Evolutionary conservation across 1,140 invertebrate genomes (phyloP), one percentile per base, ranked within the genome.

Genomic region (Archivesica marissinica): DNA sequence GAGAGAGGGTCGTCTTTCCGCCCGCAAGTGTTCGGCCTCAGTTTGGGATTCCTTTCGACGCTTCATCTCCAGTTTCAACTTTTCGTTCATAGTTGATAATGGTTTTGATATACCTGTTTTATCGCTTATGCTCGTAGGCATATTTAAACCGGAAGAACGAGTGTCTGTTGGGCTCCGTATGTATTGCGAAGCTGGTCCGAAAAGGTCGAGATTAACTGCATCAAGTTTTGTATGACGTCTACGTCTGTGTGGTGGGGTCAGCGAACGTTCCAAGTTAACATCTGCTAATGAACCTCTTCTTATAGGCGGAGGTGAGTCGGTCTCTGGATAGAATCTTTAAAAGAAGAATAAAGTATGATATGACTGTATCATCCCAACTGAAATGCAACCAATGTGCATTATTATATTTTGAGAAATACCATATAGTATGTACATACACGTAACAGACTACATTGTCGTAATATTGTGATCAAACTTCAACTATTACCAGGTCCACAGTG

Each of bases 281-380:
- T 83, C 80, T 17, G 80, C 80, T 33, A 83, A 44, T 20, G 80
- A 83, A 9, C 80, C 80, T 20, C 80, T 66, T n/a, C 80, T 30
- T 23, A 2, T 47, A 30, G 68, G 28, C 3, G 59, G 59, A 35
- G 59, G 59, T 7, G 59, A 64, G 30, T 15, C 1, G 15, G 59
- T 25, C 28, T 30, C 41, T 23, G 17, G 33, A 44, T 72, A 28
- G 17, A 44, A 33, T 15, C 68, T 68, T 15, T 11, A 56, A 56
- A 56, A 56, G 44, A 47, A 47, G 44, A 47, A 47, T 20, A 47
- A 68, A 68, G 30, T 9, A 30, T 35, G 17, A 9, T 59, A 23
- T 59, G 23, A 7, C 9, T 25, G 25, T 11, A 11, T 59, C 13
- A 23, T 59, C n/a, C n/a, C n/a, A n/a, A n/a, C n/a, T n/a, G n/a